A percentile compares a stretch with the other conserved stretches of the same genome.
Evolutionary conservation across 2,113 vertebrate species (phyloP).

Genomic region (Corydoras sp.): DNA sequence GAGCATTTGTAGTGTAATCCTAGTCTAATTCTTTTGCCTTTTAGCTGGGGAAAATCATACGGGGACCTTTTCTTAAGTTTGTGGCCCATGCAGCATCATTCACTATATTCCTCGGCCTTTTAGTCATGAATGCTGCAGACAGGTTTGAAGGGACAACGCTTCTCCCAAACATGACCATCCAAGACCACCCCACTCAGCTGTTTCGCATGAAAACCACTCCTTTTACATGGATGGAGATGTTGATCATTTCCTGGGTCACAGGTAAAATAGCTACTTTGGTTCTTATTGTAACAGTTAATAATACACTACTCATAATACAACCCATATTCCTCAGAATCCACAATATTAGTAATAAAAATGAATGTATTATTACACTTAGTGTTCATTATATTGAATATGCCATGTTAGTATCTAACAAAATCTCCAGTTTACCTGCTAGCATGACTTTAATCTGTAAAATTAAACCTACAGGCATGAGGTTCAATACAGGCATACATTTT

Average conservation of each 20-base stretch:
- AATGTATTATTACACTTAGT: too few species aligned
- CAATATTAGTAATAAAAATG: too few species aligned
- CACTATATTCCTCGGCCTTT: constrained; percentile 85
- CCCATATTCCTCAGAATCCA: too few species aligned
- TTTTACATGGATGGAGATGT: constrained; percentile 94
- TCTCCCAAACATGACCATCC: constrained; percentile 85
- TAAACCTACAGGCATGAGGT: too few species aligned
- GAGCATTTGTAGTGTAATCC: background rate
- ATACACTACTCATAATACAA: too few species aligned
- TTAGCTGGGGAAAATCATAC: constrained; percentile 86
- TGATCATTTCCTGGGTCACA: constrained; percentile 96
- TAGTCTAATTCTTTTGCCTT: constrained; percentile 34
- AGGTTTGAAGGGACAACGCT: constrained; percentile 87
- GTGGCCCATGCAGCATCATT: constrained; percentile 94
- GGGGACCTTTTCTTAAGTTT: constrained; percentile 93
- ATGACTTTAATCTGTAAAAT: too few species aligned
- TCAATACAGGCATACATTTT: too few species aligned
- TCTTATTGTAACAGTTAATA: background rate
- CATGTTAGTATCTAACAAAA: too few species aligned
- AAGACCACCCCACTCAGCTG: constrained; percentile 81
- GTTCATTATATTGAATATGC: too few species aligned
- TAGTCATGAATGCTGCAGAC: constrained; percentile 91
- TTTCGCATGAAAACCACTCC: constrained; percentile 94
- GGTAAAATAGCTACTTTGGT: constrained; percentile 63
- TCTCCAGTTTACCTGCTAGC: too few species aligned